Evolutionary conservation across 2,888 invertebrate genomes (phyloP).

Genomic region (Brachyptera putata): DNA sequence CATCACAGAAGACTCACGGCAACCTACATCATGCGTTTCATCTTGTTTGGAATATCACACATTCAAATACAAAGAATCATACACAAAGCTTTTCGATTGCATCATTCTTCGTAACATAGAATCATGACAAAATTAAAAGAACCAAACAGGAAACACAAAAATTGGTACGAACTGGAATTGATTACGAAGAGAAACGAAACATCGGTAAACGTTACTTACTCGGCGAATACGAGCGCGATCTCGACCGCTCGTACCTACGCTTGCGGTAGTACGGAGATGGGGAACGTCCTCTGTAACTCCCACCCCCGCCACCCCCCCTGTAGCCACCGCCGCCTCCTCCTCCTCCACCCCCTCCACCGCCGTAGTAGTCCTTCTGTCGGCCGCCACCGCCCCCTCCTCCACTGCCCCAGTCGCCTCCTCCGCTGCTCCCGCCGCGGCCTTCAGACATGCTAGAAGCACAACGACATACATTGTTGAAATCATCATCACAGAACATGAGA

Average conservation of each 20-base stretch:
- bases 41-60: slow-evolving; percentile 8
- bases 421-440: slow-evolving; percentile 25
- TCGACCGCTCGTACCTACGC: slow-evolving; percentile 67
- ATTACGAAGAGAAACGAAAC: no score
- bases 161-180: no score
- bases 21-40: no score
- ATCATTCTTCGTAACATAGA: no score
- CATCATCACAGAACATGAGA: no score
- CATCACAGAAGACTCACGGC: no score
- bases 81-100: background rate
- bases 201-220: slow-evolving; percentile 60
- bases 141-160: no score
- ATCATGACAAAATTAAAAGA: no score
- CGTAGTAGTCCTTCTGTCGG: slow-evolving; percentile 31
- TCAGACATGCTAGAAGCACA: slow-evolving; percentile 20
- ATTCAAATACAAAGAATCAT: slow-evolving; percentile 3
- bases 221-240: slow-evolving; percentile 72
- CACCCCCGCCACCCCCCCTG: slow-evolving; percentile 47
- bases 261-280: slow-evolving; percentile 71
- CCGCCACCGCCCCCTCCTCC: slow-evolving; percentile 53
- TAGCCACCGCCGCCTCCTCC: slow-evolving; percentile 53
- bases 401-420: slow-evolving; percentile 40
- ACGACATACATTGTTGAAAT: no score
- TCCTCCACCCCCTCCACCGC: slow-evolving; percentile 45
- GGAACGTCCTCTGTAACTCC: slow-evolving; percentile 48